Base-by-base conservation (phyloP, 2,888 invertebrate genomes). In the Formica aserva region DNA sequence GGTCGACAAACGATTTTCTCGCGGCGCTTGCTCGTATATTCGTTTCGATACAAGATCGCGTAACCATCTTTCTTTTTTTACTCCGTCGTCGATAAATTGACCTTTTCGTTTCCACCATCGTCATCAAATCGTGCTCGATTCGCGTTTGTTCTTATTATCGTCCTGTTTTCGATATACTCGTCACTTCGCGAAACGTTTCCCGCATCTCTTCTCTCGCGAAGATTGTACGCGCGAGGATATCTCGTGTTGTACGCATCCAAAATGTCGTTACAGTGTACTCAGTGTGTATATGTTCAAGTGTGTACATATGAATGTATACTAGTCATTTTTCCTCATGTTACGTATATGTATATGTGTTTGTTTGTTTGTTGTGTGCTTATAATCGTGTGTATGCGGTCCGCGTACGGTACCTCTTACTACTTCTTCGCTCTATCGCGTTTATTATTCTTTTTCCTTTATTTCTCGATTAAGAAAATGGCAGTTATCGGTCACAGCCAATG, bases 401-500 rank as follows among this genome's bases (percentile, higher is more conserved):
- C 76, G 65, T 76, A 67, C 55, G 69, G 84, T 35, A 57, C 69
- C 62, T 38, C 52, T 76, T 82, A 76, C 74, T 66, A 80, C 87
- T 72, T 62, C 48, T 66, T 57, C 48, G 72, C 72, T 65, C 76
- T 57, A 29, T 78, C 83, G 75, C 84, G 75, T 87, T 85, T 83
- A 84, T 81, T 86, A 86, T 60, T 84, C 85, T 85, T 77, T 84
- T 84, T 86, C 82, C 18, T 85, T 85, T 67, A 41, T 83, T 88
- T 91, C 90, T 92, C 92, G 90, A 91, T 91, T 94, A 94, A 92
- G 94, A 94, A 94, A 94, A 94, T 94, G 94, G 94, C 94, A 94
- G 94, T 94, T 94, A 94, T 94, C 94, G 94, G 93, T 94, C 94
- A 94, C 94, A 94, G 94, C 94, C 94, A 94, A 94, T 93, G 94